Evolutionary conservation across 2,888 invertebrate species (phyloP).

Genomic region (Hemicrepidius hirtus): DNA sequence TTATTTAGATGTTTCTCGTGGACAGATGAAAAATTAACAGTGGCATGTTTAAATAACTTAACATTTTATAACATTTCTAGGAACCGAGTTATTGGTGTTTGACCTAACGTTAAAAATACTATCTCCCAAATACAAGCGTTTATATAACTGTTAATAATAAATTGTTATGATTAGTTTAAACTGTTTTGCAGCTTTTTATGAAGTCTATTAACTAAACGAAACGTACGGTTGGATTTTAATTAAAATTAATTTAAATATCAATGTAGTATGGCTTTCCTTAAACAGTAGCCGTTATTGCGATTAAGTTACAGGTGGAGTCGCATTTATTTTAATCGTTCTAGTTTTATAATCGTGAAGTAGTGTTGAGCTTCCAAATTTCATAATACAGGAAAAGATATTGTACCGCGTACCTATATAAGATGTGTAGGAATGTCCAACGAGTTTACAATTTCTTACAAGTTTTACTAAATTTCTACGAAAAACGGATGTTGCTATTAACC

Average conservation of each 20-base stretch:
- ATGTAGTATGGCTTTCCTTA: conserved; percentile 4
- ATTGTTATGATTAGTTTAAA: conserved; percentile 30
- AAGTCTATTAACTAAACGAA: conserved; percentile 8
- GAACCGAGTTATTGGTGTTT: conserved; percentile 18
- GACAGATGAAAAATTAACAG: conserved; percentile 26
- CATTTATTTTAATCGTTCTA: neutral
- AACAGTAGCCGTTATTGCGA: neutral
- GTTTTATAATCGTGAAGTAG: too few relatives aligned
- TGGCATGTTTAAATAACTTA: conserved; percentile 2
- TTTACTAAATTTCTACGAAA: too few relatives aligned
- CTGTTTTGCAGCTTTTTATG: conserved; percentile 5
- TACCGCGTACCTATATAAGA: too few relatives aligned
- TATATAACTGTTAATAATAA: conserved; percentile 19
- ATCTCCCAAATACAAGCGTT: conserved; percentile 12
- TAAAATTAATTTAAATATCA: conserved; percentile 22
- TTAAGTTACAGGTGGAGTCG: conserved; percentile 6
- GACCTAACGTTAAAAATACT: conserved; percentile 31
- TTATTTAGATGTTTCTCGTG: neutral
- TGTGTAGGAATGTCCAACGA: too few relatives aligned
- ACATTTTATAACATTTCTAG: conserved; percentile 12
- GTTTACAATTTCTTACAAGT: too few relatives aligned
- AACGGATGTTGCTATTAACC: too few relatives aligned
- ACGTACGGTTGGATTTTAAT: neutral
- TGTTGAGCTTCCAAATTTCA: too few relatives aligned
- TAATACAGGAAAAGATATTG: too few relatives aligned